A percentile compares a stretch with the other conserved stretches of the same genome.
These are phyloP conservation scores for Hanleya hanleyi DNA, from an alignment of 2,888 invertebrate species.

Conservation along the genomic window DNA sequence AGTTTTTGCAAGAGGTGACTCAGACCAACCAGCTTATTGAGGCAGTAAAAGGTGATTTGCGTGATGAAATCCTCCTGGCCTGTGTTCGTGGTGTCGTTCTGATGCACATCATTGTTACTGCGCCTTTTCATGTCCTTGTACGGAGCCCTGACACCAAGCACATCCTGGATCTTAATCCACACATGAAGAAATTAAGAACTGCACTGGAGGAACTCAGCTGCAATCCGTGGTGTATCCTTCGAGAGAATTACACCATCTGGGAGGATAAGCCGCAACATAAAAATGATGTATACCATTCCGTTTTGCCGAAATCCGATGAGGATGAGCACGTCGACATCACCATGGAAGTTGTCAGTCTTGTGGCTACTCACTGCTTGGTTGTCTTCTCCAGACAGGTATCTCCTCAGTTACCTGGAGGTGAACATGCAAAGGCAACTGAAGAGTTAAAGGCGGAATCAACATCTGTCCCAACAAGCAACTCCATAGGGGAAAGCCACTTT, in stretches of 20 bases:
- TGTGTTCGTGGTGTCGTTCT: neutral
- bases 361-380: neutral
- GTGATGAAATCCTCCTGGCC: neutral
- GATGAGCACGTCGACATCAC: neutral
- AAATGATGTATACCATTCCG: neutral
- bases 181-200: neutral
- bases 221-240: neutral
- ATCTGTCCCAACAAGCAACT: neutral
- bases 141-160: neutral
- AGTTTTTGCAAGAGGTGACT: neutral
- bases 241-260: neutral
- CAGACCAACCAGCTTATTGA: neutral
- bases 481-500: neutral
- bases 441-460: neutral
- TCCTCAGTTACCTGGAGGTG: neutral
- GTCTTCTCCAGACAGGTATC: neutral
- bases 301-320: neutral
- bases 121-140: neutral
- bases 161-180: neutral
- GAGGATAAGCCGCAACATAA: neutral
- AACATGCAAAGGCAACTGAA: neutral
- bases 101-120: neutral
- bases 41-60: neutral
- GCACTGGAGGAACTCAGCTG: neutral
- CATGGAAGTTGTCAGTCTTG: neutral